These are phyloP conservation scores for Pygocentrus nattereri DNA, from an alignment of 2,797 vertebrate species.

Conservation along the genomic window DNA sequence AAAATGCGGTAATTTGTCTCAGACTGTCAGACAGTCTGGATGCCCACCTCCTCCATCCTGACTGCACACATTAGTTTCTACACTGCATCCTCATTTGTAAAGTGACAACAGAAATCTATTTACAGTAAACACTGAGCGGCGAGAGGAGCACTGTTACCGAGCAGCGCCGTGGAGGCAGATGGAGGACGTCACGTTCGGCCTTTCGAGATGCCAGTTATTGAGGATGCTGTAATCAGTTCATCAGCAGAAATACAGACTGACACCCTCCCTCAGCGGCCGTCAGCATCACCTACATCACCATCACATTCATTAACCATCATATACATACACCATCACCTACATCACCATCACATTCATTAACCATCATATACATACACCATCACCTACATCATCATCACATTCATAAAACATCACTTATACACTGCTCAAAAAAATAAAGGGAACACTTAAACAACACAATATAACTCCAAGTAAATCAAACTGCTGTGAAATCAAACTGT, in stretches of 20 bases:
- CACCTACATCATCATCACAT: too few species aligned
- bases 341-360: too few species aligned
- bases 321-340: not conserved
- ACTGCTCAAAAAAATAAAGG: too few species aligned
- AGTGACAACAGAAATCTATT: slow-evolving; percentile 24
- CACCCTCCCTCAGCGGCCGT: not conserved
- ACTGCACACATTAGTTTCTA: not conserved
- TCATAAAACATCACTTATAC: too few species aligned
- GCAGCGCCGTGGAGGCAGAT: slow-evolving; percentile 1
- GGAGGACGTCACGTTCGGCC: slow-evolving; percentile 30
- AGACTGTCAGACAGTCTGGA: slow-evolving; percentile 4
- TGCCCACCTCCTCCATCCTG: not conserved
- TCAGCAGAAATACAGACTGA: slow-evolving; percentile 21
- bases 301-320: not conserved
- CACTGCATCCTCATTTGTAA: not conserved
- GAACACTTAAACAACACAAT: too few species aligned
- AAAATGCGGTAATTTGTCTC: slow-evolving; percentile 1
- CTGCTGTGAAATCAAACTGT: too few species aligned
- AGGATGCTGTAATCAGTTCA: slow-evolving; percentile 39
- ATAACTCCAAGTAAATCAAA: too few species aligned
- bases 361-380: too few species aligned
- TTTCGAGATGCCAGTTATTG: slow-evolving; percentile 47
- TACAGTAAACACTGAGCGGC: slow-evolving; percentile 7
- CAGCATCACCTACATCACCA: not conserved
- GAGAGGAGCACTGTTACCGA: not conserved